Base-by-base conservation (phyloP, 2,888 invertebrate genomes). In the Tetragonisca angustula region DNA sequence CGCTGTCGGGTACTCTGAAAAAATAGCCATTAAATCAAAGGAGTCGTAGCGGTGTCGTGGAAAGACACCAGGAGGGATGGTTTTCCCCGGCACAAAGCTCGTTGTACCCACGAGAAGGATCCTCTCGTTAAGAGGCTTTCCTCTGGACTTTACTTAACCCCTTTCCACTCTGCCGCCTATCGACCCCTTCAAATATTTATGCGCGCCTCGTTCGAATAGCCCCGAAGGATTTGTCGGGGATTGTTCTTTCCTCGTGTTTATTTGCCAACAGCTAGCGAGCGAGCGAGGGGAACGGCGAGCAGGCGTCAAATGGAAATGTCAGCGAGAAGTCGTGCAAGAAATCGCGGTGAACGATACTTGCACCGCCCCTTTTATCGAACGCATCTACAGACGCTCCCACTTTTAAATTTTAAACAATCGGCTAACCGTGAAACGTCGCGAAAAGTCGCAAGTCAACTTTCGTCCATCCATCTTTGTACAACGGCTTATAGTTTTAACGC, bases 81-180 rank as follows among this genome's bases (percentile, higher is more conserved):
- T 17, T 32, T 70, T 74, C 65, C 72, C 64, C 56, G 72, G 72
- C 64, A 73, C 61, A 75, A 81, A 77, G 76, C 74, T 59, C 81
- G 36, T 19, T 9, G 50, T 72, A 43, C 61, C 43, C 85, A 32
- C 64, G 70, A 50, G 52, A 27, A 80, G 85, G 69, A 86, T 86
- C 81, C 89, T 89, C 79, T 89, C 79, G 89, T 89, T 87, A 89
- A 89, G 89, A 89, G 87, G 89, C 89, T 89, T 89, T 87, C 77
- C 85, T 54, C 72, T 71, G 82, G 87, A 87, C 86, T 89, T 89
- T 87, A 83, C 84, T 87, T 84, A 89, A 79, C 81, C 85, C 82
- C 80, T 76, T 80, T 64, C 54, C 87, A 19, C 76, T 61, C 79
- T 56, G 32, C 72, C 69, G 24, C 72, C 69, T 52, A 73, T 70